A percentile compares a stretch with the other conserved stretches of the same genome.
phyloP scores from a whole-genome alignment of 2,797 vertebrate species.

The Lemur catta region DNA sequence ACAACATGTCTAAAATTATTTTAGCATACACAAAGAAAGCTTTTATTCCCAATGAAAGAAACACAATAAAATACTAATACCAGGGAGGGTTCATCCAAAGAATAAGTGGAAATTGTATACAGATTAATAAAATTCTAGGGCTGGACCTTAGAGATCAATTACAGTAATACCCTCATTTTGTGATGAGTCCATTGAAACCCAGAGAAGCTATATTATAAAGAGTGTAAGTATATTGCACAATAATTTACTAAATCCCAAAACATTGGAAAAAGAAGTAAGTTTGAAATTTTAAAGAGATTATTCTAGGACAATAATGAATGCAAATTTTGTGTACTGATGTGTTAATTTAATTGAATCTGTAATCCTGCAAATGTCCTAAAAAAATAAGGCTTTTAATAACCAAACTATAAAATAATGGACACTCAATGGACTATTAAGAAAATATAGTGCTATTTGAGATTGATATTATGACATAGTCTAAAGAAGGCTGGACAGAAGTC shows the following conservation, averaged over 20 bases:
- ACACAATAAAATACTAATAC: slow-evolving; percentile 44
- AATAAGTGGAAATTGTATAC: slow-evolving; percentile 29
- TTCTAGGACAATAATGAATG: neutral
- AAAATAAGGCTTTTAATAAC: slow-evolving; percentile 27
- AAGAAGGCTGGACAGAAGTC: neutral
- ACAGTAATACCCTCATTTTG: slow-evolving; percentile 48
- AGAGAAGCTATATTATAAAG: neutral
- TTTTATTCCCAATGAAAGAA: slow-evolving; percentile 52
- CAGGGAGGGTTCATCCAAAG: slow-evolving; percentile 44
- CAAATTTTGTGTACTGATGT: neutral
- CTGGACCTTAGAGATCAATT: slow-evolving; percentile 57
- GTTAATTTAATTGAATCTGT: slow-evolving; percentile 25
- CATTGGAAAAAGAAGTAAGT: neutral
- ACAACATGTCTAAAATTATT: slow-evolving; percentile 60
- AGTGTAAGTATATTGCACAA: neutral
- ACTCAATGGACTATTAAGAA: neutral
- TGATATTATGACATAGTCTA: neutral
- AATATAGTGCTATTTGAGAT: neutral
- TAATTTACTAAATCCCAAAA: slow-evolving; percentile 55
- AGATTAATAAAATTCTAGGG: slow-evolving; percentile 63
- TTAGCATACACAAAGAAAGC: slow-evolving; percentile 42
- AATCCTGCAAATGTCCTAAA: neutral
- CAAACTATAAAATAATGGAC: neutral
- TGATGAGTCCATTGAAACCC: neutral
- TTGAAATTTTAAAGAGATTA: slow-evolving; percentile 42